These are phyloP conservation scores for Zaprionus africanus DNA, from an alignment of 1,140 invertebrate species.

Conservation along the genomic window DNA sequence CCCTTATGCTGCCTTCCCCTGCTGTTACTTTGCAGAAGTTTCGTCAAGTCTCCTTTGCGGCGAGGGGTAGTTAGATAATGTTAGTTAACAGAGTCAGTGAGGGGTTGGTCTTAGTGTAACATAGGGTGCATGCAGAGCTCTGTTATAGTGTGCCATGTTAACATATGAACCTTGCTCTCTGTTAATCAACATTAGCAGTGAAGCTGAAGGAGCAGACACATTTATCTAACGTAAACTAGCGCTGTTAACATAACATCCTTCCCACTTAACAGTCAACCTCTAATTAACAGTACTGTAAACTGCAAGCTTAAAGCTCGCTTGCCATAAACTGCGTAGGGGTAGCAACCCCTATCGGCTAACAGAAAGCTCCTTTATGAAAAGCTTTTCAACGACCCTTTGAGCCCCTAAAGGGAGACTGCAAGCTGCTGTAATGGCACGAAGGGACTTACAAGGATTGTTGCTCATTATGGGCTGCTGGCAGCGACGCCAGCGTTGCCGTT, in stretches of 20 bases:
- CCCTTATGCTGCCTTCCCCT: constrained; percentile 30
- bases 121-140: not conserved
- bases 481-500: constrained; percentile 18
- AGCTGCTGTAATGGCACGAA: constrained; percentile 12
- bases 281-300: not conserved
- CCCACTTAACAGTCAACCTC: not conserved
- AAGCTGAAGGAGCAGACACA: too few species aligned
- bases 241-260: not conserved
- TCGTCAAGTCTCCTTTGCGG: constrained; percentile 62
- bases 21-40: constrained; percentile 43
- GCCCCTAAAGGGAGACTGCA: constrained; percentile 18
- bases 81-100: constrained; percentile 18
- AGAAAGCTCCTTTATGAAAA: constrained; percentile 5
- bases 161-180: too few species aligned
- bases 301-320: constrained; percentile 34
- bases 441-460: constrained; percentile 30
- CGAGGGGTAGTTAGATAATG: constrained; percentile 71
- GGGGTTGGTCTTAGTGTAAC: not conserved
- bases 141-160: too few species aligned
- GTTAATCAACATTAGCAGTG: too few species aligned
- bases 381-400: constrained; percentile 12
- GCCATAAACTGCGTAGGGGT: constrained; percentile 32
- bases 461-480: constrained; percentile 60
- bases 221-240: not conserved
- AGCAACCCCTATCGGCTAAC: constrained; percentile 18